Conservation (phyloP, 1,140 invertebrate genomes). For the Philopotamus ludificatus region DNA sequence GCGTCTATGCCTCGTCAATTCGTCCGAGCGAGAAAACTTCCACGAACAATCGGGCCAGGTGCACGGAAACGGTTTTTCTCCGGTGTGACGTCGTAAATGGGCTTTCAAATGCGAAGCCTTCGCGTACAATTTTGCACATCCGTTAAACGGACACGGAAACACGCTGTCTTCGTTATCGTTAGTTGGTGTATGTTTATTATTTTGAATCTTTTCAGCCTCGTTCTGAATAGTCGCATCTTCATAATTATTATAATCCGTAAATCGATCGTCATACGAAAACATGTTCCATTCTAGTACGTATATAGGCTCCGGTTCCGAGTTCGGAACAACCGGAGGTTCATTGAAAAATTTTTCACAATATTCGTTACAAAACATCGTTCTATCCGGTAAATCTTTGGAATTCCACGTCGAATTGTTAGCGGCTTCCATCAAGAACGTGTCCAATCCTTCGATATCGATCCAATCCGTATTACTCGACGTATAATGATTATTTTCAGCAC, state of each 20-base stretch:
- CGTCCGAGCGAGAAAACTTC: constrained; percentile 92
- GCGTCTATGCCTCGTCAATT: constrained; percentile 78
- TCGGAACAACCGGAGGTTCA: constrained; percentile 44
- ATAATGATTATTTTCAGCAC: background rate
- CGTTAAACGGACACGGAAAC: constrained; percentile 61
- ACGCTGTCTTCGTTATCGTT: constrained; percentile 46
- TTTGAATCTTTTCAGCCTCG: background rate
- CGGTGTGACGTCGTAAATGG: constrained; percentile 88
- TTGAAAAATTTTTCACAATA: constrained; percentile 49
- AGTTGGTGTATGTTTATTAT: background rate
- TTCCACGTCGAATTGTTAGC: constrained; percentile 29
- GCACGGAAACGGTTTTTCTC: constrained; percentile 90
- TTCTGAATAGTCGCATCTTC: constrained; percentile 14
- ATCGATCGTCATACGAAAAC: constrained; percentile 14
- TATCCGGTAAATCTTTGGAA: constrained; percentile 44
- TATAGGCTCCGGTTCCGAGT: constrained; percentile 13
- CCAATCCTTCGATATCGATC: constrained; percentile 32
- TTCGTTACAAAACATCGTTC: constrained; percentile 51
- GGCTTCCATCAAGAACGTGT: constrained; percentile 35
- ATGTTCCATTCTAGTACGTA: constrained; percentile 32
- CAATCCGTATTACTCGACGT: constrained; percentile 16
- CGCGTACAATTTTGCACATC: constrained; percentile 76
- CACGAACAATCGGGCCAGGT: constrained; percentile 91
- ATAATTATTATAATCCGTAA: constrained; percentile 3
- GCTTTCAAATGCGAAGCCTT: constrained; percentile 94